Base-by-base conservation (phyloP, 2,888 invertebrate species). In the Athalia cordata region DNA sequence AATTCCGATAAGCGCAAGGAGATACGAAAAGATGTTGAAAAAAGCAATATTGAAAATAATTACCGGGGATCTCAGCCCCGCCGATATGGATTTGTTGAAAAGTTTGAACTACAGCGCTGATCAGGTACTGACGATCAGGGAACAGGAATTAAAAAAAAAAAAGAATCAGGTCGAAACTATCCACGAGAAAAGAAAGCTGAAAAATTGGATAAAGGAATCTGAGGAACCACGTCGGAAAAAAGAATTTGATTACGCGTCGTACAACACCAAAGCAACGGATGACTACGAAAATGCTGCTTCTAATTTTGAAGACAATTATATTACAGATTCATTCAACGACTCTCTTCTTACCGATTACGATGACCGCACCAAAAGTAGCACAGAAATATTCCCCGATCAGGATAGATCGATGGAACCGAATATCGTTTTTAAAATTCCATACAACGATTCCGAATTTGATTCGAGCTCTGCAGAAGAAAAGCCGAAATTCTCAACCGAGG, bases 31-130 rank as follows among this genome's bases (percentile, higher is more conserved):
- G 77, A 90, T 90, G 89, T 67, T 90, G 81, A 86, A 88, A 78
- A 88, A 89, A 77, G 90, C 89, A 0, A 87, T 90, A 6, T 66
- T 88, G 8, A 86, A 89, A 81, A 89, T 90, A 57, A 89, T 90
- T 77, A 86, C 86, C 6, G 89, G 89, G 4, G 87, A 90, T 4
- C 82, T 89, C 11, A 87, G 84, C 57, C 83, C 85, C 0, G 85
- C 87, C 0, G 87, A 90, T 70, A 84, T 88, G 83, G 3, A 84
- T 9, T 78, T 89, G 50, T 80, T 90, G 47, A 88, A 88, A 76
- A 88, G 87, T 50, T 80, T 90, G 15, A 89, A 89, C 77, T 89
- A 89, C 82, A 89, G 85, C 50, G 80, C 85, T 8, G 87, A 88
- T 61, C 87, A 89, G 76, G 85, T 89, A 1, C 80, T 85, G 78